Evolutionary conservation across 2,797 vertebrate species (phyloP).

Genomic region (Limnodromus scolopaceus): DNA sequence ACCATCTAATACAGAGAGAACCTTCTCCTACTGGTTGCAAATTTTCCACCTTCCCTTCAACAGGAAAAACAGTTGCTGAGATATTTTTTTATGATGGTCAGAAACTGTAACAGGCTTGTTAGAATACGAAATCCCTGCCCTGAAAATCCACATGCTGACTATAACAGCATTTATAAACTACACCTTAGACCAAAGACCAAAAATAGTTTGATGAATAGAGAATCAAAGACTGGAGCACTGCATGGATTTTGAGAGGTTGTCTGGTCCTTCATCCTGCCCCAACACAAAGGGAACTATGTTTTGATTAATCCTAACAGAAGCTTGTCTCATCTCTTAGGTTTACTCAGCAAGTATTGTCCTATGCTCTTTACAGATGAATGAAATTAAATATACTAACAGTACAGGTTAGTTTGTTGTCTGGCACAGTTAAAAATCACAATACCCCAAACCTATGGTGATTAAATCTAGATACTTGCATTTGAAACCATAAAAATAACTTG

Average conservation of each 20-base stretch:
- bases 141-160: neutral
- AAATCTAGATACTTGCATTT: neutral
- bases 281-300: neutral
- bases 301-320: neutral
- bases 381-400: neutral
- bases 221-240: neutral
- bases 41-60: neutral
- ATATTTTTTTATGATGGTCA: neutral
- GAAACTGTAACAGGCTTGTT: neutral
- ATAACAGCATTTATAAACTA: neutral
- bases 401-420: neutral
- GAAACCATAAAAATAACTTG: neutral
- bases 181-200: neutral
- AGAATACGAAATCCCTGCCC: neutral
- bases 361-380: neutral
- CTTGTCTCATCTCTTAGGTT: neutral
- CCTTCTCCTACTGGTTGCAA: neutral
- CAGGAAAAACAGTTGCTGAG: neutral
- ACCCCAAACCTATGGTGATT: neutral
- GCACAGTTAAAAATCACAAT: neutral
- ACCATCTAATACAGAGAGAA: neutral
- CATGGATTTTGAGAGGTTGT: rapidly evolving
- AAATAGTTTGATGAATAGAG: neutral
- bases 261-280: neutral
- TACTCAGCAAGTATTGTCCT: neutral